Percentiles rank a stretch among this genome's conserved stretches.
Conservation (phyloP, 2,888 invertebrate species). For the Chloromyia formosa region DNA sequence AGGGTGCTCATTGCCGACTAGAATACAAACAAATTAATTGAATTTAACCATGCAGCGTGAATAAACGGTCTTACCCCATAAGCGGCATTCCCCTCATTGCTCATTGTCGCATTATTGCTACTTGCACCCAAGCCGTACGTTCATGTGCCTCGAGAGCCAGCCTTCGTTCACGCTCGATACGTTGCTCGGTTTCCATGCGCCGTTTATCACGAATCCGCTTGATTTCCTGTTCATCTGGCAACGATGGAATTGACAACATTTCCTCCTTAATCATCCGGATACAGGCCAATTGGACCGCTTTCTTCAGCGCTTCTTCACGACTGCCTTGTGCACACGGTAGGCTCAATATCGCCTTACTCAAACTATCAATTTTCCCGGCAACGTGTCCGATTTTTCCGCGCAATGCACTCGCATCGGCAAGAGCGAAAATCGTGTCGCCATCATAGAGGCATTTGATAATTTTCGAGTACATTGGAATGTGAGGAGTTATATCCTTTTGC, state of each 20-base stretch:
- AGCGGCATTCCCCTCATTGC: conserved; percentile 52
- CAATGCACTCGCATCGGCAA: conserved; percentile 84
- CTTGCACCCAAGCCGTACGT: conserved; percentile 55
- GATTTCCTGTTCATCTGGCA: conserved; percentile 85
- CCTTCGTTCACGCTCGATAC: conserved; percentile 71
- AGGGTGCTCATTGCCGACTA: conserved; percentile 62
- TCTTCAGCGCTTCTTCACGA: conserved; percentile 73
- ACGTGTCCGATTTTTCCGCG: conserved; percentile 84
- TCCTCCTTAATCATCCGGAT: conserved; percentile 85
- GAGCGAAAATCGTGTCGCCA: conserved; percentile 89
- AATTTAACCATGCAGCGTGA: no score
- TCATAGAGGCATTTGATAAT: conserved; percentile 68
- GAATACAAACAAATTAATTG: conserved; percentile 42
- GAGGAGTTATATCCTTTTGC: conserved; percentile 77
- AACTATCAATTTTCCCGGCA: conserved; percentile 85
- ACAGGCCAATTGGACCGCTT: conserved; percentile 79
- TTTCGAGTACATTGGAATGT: conserved; percentile 73
- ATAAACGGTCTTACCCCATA: conserved; percentile 58
- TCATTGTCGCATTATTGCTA: conserved; percentile 37
- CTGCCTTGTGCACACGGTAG: conserved; percentile 71
- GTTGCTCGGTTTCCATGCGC: conserved; percentile 71
- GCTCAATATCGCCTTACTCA: conserved; percentile 80
- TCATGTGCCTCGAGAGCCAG: conserved; percentile 66
- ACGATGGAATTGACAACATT: conserved; percentile 78
- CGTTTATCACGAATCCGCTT: conserved; percentile 72